Evolutionary conservation across 2,113 vertebrate genomes (phyloP).

Genomic region (Nettapus auritus): DNA sequence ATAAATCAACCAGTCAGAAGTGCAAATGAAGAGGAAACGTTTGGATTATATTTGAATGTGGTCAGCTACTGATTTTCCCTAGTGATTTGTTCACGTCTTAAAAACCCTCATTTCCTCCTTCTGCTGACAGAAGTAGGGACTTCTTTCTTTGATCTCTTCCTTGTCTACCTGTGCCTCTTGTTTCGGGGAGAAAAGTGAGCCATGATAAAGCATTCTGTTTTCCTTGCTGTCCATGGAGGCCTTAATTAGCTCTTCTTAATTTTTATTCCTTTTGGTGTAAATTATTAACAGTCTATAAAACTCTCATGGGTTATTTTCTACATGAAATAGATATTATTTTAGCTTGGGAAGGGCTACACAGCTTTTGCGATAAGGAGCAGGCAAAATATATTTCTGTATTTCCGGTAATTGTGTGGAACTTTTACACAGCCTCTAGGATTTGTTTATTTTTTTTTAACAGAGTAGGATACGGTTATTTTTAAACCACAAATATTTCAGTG

Average conservation of each 20-base stretch:
- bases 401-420: slow-evolving; percentile 13
- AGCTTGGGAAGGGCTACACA: background rate
- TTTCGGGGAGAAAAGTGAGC: background rate
- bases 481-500: background rate
- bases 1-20: background rate
- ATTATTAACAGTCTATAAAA: background rate
- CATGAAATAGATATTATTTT: background rate
- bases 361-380: background rate
- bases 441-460: background rate
- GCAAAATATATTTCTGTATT: background rate
- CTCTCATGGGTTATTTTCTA: background rate
- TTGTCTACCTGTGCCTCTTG: background rate
- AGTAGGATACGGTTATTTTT: background rate
- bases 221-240: background rate
- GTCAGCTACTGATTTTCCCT: background rate
- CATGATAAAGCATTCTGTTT: background rate
- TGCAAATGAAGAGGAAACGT: background rate
- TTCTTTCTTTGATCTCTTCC: background rate
- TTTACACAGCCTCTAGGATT: background rate
- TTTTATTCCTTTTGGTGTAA: background rate
- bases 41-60: background rate
- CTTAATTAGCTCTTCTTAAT: background rate
- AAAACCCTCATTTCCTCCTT: background rate
- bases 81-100: background rate
- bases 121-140: background rate